These are phyloP conservation scores for Pseudolaguvia tuberculata DNA, from an alignment of 2,113 vertebrate genomes.

Conservation along the genomic window DNA sequence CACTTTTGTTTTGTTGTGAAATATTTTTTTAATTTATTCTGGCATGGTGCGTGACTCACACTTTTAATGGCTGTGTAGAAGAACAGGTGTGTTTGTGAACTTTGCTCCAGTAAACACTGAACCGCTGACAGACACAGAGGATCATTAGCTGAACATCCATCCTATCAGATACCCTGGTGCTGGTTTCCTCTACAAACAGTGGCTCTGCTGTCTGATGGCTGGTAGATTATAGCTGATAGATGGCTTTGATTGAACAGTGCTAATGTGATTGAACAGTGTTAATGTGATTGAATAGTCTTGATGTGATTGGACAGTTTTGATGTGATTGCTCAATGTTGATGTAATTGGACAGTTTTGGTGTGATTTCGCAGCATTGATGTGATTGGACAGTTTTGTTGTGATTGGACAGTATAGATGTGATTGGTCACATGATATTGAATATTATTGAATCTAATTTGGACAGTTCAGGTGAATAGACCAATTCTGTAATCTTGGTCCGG, in stretches of 20 bases:
- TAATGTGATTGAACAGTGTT: not conserved
- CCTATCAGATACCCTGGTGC: not conserved
- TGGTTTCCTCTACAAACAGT: not conserved
- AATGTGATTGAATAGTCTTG: not conserved
- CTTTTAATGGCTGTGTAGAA: not conserved
- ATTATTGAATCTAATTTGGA: too few relatives aligned
- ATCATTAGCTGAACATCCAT: conserved; percentile 30
- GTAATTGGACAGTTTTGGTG: not conserved
- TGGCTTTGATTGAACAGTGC: not conserved
- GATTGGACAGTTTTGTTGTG: not conserved
- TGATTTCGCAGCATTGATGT: not conserved
- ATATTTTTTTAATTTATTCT: not conserved
- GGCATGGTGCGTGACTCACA: conserved; percentile 12
- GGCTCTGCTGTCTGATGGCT: not conserved
- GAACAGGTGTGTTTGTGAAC: conserved; percentile 32
- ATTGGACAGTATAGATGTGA: too few relatives aligned
- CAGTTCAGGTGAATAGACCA: too few relatives aligned
- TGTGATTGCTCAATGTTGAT: not conserved
- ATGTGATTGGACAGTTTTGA: not conserved
- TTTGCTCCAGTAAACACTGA: conserved; percentile 12
- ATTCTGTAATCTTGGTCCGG: too few relatives aligned
- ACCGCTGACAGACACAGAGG: conserved; percentile 8
- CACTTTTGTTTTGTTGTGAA: not conserved
- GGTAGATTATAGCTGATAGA: too few relatives aligned
- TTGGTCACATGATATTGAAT: too few relatives aligned